Evolutionary conservation across 2,113 vertebrate genomes (phyloP).

Genomic region (Syngnathus typhle): DNA sequence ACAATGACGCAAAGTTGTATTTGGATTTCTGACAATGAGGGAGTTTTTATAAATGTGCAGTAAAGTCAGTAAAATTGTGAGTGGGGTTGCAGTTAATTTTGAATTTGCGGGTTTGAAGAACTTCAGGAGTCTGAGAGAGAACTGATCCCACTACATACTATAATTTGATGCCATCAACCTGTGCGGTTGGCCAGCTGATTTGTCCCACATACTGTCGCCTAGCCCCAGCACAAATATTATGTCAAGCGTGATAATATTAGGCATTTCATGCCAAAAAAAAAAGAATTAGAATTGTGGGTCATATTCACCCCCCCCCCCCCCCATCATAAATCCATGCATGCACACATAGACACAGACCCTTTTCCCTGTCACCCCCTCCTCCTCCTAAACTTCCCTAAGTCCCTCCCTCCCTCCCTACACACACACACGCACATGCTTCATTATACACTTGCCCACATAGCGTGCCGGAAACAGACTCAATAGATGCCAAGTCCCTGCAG

Average conservation of each 20-base stretch:
- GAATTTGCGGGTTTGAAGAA: not conserved
- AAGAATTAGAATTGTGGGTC: conserved; percentile 51
- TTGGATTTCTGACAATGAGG: not conserved
- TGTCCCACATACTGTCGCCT: conserved; percentile 16
- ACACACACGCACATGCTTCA: conserved; percentile 52
- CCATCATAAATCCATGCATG: conserved; percentile 33
- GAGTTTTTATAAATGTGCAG: not conserved
- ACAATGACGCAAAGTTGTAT: not conserved
- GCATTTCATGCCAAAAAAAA: conserved; percentile 42
- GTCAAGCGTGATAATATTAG: conserved; percentile 57
- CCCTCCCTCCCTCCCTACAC: conserved; percentile 28
- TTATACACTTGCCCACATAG: conserved; percentile 69
- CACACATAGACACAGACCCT: conserved; percentile 29
- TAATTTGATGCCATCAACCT: conserved; percentile 24
- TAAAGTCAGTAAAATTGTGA: not conserved
- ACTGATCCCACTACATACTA: not conserved
- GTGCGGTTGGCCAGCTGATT: conserved; percentile 17
- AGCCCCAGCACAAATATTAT: conserved; percentile 51
- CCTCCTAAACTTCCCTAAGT: conserved; percentile 17
- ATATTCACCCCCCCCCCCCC: conserved; percentile 32
- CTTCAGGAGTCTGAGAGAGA: too few species aligned
- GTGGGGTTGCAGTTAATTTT: not conserved
- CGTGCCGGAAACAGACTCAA: conserved; percentile 66
- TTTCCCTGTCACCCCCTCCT: conserved; percentile 29
- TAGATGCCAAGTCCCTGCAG: conserved; percentile 62